Evolutionary conservation across 2,888 invertebrate species (phyloP).

Genomic region (Pinctada fucata): DNA sequence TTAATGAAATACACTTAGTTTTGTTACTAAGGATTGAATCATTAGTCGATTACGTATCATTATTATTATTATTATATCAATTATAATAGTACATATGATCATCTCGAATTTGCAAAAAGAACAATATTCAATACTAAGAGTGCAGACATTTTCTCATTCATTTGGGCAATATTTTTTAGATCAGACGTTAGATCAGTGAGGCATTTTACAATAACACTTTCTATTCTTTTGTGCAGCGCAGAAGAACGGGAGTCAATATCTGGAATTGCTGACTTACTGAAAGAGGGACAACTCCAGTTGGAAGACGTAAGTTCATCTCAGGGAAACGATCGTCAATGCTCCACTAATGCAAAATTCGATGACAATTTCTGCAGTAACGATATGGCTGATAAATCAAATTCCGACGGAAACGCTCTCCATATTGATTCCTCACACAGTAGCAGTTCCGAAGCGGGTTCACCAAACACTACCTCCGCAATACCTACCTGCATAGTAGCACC

Average conservation of each 20-base stretch:
- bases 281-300: background rate
- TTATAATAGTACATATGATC: too few species aligned
- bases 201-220: too few species aligned
- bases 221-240: too few species aligned
- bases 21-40: too few species aligned
- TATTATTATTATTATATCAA: too few species aligned
- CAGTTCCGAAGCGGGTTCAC: slow-evolving; percentile 41
- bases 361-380: background rate
- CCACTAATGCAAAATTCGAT: background rate
- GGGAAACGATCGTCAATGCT: background rate
- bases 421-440: slow-evolving; percentile 3
- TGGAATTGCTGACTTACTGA: background rate
- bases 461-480: slow-evolving; percentile 37
- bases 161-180: too few species aligned
- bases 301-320: background rate
- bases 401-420: background rate
- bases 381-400: background rate
- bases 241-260: background rate
- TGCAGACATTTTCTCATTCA: too few species aligned
- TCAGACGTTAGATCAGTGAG: too few species aligned
- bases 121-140: too few species aligned
- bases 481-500: slow-evolving; percentile 58
- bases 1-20: too few species aligned
- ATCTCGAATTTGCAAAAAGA: too few species aligned
- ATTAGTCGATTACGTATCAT: too few species aligned